phyloP scores from a whole-genome alignment of 2,888 invertebrate species.

The Schrankia costaestrigalis region DNA sequence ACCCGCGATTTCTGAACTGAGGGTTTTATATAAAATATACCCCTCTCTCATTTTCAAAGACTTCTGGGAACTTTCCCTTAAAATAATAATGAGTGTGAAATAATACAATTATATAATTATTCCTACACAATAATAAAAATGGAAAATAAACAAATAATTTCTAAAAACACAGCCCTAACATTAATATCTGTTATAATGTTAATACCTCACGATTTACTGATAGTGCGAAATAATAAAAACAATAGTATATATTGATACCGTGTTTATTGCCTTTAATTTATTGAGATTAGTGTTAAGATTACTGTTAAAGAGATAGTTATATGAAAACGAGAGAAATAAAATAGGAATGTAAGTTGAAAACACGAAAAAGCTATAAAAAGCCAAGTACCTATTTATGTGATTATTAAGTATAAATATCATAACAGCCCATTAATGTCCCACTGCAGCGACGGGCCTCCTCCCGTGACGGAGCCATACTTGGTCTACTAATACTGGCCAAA shows the following conservation, averaged over 20 bases:
- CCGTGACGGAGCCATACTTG: too few relatives aligned
- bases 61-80: too few relatives aligned
- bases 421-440: too few relatives aligned
- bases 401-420: too few relatives aligned
- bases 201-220: slow-evolving; percentile 69
- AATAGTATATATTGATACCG: slow-evolving; percentile 45
- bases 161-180: slow-evolving; percentile 23
- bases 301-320: slow-evolving; percentile 25
- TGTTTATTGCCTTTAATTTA: slow-evolving; percentile 64
- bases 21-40: too few relatives aligned
- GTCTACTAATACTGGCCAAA: too few relatives aligned
- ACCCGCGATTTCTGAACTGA: too few relatives aligned
- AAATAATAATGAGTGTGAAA: too few relatives aligned
- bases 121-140: not conserved
- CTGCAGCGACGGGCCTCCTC: too few relatives aligned
- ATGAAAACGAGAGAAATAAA: slow-evolving; percentile 24
- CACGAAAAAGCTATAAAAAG: slow-evolving; percentile 29
- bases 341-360: slow-evolving; percentile 18
- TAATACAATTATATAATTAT: too few relatives aligned
- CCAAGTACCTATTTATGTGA: too few relatives aligned
- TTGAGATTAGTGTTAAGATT: slow-evolving; percentile 45
- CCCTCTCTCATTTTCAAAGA: too few relatives aligned
- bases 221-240: slow-evolving; percentile 52
- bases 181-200: slow-evolving; percentile 38
- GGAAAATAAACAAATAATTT: not conserved